Base-by-base conservation (phyloP, 2,797 vertebrate genomes). In the Leucoraja ocellata region DNA sequence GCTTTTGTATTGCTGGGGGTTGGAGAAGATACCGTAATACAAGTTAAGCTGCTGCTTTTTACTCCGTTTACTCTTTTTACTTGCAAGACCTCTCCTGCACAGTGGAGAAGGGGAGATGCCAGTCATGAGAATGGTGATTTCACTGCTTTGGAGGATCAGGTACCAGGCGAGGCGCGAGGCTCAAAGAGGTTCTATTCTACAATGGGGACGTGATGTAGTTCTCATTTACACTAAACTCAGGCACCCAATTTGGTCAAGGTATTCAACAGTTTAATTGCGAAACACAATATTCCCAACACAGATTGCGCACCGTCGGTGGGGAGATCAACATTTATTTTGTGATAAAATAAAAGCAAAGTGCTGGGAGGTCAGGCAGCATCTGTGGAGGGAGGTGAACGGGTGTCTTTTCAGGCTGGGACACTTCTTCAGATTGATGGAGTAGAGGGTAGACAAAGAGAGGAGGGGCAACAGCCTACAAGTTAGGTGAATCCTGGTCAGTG, bases 41-140 rank as follows among this genome's bases (percentile, higher is more conserved):
- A 92, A 92, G 90, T 71, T 92, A 76, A 92, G 90, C 90, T 91
- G 88, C 90, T 74, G 39, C 90, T 76, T 76, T 76, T 74, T 18
- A 76, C 73, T 76, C 90, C 28, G 68, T 54, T 32, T 39, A 32
- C 32, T 32, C 32, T 32, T 32, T 28, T 74, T 71, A 92, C 90
- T 92, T 92, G 39, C 46, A 92, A 92, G n/a, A 68, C 63, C 7
- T 58, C 39, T 28, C 68, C 23, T 76, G n/a, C 58, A 6, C 18
- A 39, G 65, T 8, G 23, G 23, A 61, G 65, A 71, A 68, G 88
- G 46, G 39, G 90, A 76, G 39, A 92, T 76, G 46, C 23, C 90
- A 23, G 46, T 74, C 68, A 28, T 54, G 65, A 91, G 39, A 36
- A 74, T 73, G 88, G 7, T 92, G 9, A 13, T 25, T 76, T n/a